Base-by-base conservation (phyloP, 1,140 invertebrate species). In the Adelges cooleyi region DNA sequence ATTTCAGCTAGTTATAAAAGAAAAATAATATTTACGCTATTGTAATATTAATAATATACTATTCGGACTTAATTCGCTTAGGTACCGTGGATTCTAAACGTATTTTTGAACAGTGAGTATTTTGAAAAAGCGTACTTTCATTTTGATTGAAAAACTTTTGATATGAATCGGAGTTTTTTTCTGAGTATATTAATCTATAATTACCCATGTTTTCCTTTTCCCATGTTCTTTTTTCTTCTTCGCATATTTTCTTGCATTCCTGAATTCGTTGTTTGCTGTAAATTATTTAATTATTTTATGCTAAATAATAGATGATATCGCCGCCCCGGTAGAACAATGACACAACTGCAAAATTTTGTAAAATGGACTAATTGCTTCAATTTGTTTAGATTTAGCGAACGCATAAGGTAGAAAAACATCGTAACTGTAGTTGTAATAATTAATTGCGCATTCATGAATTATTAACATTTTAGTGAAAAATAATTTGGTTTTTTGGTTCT, bases 121-220 rank as follows among this genome's bases (percentile, higher is more conserved):
- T 20, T 36, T 85, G 83, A 72, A 86, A 90, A 38, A 90, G 76
- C 1, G 86, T 84, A 52, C 78, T 82, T 38, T 80, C 79, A 65
- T 80, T 86, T 74, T 86, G 85, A 70, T 84, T 81, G 75, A 89
- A 88, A 72, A 83, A 87, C 56, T 80, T 79, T 51, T 82, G 79
- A 72, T 88, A 89, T 70, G 83, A 84, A 50, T 79, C 73, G n/a
- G 67, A 65, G 68, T 67, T 70, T 29, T 71, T 70, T 68, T 66
- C 65, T 0, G 81, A 81, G 71, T 79, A 82, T 48, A 82, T 74
- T 52, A 80, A 78, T 69, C 85, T 77, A 71, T 83, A 90, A 69
- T 86, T 84, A 9, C 90, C 90, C 69, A 86, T 77, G 73, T 90
- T 84, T 29, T 80, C 77, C 69, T 84, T 80, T 73, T 91, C 89